phyloP scores from a whole-genome alignment of 2,888 invertebrate genomes.

The Clostera curtula region DNA sequence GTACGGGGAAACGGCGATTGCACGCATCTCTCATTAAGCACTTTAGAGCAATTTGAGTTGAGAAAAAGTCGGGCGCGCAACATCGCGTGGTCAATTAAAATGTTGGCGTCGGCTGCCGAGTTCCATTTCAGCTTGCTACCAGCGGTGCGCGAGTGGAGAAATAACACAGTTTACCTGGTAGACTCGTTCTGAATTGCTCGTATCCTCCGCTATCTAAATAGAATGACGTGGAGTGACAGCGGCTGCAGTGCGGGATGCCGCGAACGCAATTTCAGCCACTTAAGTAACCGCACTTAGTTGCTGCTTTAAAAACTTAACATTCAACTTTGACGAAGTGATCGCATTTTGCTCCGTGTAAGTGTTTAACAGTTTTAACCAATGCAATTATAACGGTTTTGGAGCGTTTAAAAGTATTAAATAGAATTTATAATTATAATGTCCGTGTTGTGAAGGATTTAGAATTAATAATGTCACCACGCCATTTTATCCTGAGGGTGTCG shows the following conservation, averaged over 20 bases:
- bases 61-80: constrained; percentile 68
- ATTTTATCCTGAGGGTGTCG: too few relatives aligned
- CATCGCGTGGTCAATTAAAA: constrained; percentile 75
- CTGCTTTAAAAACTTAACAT: constrained; percentile 1
- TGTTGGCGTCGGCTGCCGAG: constrained; percentile 55
- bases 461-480: too few relatives aligned
- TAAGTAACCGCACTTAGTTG: constrained; percentile 1
- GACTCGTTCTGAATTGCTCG: constrained; percentile 49
- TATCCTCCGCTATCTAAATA: constrained; percentile 57
- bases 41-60: constrained; percentile 72
- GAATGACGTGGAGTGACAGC: constrained; percentile 29
- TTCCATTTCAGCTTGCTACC: constrained; percentile 26
- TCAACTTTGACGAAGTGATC: not conserved
- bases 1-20: constrained; percentile 72
- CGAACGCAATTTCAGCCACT: constrained; percentile 1
- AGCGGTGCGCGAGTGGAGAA: constrained; percentile 43
- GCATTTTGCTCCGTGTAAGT: too few relatives aligned
- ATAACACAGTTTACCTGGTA: constrained; percentile 45
- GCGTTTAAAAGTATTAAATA: too few relatives aligned
- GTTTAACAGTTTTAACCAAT: too few relatives aligned
- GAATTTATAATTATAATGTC: too few relatives aligned
- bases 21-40: constrained; percentile 75
- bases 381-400: too few relatives aligned
- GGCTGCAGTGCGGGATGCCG: constrained; percentile 15
- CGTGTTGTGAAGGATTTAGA: too few relatives aligned